Evolutionary conservation across 2,888 invertebrate genomes (phyloP).

Genomic region (Drosophila eohydei): DNA sequence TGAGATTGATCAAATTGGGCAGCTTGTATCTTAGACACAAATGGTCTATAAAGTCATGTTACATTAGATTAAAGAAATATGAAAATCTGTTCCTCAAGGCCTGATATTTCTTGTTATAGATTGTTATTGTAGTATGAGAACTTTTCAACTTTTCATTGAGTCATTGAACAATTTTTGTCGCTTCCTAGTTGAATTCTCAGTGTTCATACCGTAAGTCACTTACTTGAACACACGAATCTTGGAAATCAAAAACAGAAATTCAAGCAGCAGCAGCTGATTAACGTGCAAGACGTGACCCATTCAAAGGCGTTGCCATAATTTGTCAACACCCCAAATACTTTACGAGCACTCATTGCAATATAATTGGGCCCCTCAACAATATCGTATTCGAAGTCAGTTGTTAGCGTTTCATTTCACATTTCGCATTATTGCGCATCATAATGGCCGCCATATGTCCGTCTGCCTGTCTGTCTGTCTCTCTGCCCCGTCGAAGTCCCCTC

Average conservation of each 20-base stretch:
- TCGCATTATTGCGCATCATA: constrained; percentile 74
- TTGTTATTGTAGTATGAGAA: too few relatives aligned
- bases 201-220: neutral
- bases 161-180: neutral
- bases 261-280: constrained; percentile 42
- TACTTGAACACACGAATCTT: neutral
- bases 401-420: constrained; percentile 57
- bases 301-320: constrained; percentile 82
- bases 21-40: neutral
- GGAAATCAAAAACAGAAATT: neutral
- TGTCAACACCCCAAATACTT: constrained; percentile 82
- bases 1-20: too few relatives aligned
- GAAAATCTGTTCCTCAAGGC: neutral
- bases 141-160: neutral
- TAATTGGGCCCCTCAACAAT: constrained; percentile 65
- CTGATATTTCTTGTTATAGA: too few relatives aligned
- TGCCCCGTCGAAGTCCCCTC: constrained; percentile 36
- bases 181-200: neutral
- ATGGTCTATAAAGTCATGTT: neutral
- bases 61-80: too few relatives aligned
- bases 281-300: constrained; percentile 57
- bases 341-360: constrained; percentile 79
- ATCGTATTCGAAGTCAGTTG: constrained; percentile 34
- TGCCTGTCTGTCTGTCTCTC: constrained; percentile 35
- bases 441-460: constrained; percentile 69